Percentiles rank a stretch among this genome's conserved stretches.
Evolutionary conservation across 1,140 invertebrate species (phyloP).

Genomic region (Mamestra configurata): DNA sequence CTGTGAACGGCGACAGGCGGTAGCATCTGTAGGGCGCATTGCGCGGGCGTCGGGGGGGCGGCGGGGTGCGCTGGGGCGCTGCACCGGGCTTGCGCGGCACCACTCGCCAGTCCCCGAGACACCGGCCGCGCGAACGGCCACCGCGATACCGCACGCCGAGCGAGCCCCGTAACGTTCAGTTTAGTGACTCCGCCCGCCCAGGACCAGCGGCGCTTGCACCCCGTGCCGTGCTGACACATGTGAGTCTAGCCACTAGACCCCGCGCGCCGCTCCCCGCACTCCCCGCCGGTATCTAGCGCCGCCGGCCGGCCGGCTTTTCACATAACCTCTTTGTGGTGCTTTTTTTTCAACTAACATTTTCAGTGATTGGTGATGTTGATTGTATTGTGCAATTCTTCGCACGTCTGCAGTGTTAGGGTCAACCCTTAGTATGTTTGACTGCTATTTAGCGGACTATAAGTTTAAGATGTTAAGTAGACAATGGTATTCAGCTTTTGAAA

Average conservation of each 20-base stretch:
- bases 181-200: constrained; percentile 65
- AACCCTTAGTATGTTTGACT: neutral
- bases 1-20: constrained; percentile 68
- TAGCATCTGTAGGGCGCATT: constrained; percentile 80
- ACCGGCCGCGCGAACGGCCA: constrained; percentile 85
- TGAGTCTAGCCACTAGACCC: constrained; percentile 70
- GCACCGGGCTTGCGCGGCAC: constrained; percentile 65
- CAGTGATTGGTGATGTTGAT: constrained; percentile 63
- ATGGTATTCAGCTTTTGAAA: neutral
- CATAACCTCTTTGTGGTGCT: constrained; percentile 73
- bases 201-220: constrained; percentile 68
- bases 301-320: constrained; percentile 75
- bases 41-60: constrained; percentile 78
- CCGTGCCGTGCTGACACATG: constrained; percentile 71
- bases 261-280: constrained; percentile 50
- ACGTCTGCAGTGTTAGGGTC: constrained; percentile 31
- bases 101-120: constrained; percentile 84
- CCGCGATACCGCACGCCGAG: constrained; percentile 64
- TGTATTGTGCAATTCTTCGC: constrained; percentile 8
- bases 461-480: neutral
- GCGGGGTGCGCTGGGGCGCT: constrained; percentile 77
- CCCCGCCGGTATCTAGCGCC: constrained; percentile 51
- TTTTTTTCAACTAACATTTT: constrained; percentile 61
- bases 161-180: constrained; percentile 63
- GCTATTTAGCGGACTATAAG: neutral